Conservation (phyloP, 2,888 invertebrate genomes). For the Tiphia femorata region DNA sequence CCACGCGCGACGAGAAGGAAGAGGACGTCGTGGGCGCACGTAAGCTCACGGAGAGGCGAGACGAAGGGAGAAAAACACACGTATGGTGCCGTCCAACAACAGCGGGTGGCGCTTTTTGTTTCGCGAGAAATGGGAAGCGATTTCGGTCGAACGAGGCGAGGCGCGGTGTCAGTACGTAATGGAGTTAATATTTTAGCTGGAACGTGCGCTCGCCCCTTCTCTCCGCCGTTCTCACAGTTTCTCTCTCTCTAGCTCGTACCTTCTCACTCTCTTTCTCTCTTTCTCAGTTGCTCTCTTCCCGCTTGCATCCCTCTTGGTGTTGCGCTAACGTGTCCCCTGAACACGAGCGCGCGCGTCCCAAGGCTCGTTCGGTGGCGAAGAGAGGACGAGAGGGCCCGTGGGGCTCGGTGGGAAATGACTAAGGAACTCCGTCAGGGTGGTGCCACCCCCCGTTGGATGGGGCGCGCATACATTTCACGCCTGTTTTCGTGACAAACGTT, state of each 20-base stretch:
- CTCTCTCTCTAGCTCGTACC: not conserved
- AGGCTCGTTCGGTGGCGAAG: not conserved
- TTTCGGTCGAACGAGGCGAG: slow-evolving; percentile 40
- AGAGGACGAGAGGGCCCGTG: not conserved
- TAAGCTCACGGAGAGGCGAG: not conserved
- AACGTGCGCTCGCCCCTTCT: slow-evolving; percentile 1
- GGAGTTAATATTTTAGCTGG: slow-evolving; percentile 51
- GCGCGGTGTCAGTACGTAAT: slow-evolving; percentile 42
- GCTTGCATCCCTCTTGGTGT: slow-evolving; percentile 5
- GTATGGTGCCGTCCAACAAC: slow-evolving; percentile 3
- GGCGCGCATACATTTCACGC: slow-evolving; percentile 52
- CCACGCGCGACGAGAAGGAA: not conserved
- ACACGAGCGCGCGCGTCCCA: not conserved
- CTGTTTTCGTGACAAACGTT: slow-evolving; percentile 57
- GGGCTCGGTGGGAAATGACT: slow-evolving; percentile 34
- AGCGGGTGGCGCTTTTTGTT: slow-evolving; percentile 21
- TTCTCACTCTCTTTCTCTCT: not conserved
- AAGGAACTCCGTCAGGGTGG: slow-evolving; percentile 34
- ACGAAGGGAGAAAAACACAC: not conserved
- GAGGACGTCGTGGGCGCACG: not conserved
- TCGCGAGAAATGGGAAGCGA: slow-evolving; percentile 45
- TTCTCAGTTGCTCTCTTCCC: too few species aligned
- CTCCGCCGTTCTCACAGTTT: not conserved
- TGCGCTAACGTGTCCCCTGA: slow-evolving; percentile 10
- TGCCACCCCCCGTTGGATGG: slow-evolving; percentile 19